Percentiles rank a stretch among this genome's conserved stretches.
Evolutionary conservation across 1,140 invertebrate genomes (phyloP).

Genomic region (Hesperophylax magnus): DNA sequence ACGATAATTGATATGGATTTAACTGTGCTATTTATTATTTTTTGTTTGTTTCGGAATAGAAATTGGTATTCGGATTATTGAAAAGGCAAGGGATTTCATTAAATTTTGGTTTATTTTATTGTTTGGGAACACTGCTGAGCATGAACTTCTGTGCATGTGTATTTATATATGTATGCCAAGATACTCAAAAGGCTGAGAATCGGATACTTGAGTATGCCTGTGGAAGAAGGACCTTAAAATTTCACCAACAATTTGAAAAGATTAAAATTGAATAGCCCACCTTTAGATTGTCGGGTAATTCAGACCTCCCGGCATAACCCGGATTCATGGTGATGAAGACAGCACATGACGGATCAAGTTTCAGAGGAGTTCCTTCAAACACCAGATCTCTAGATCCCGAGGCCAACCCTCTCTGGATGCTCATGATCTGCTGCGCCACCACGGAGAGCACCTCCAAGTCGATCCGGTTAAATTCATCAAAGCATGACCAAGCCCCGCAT

Average conservation of each 20-base stretch:
- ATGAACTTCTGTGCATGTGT: no score
- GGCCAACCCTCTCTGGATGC: constrained; percentile 84
- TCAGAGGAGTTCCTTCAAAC: constrained; percentile 92
- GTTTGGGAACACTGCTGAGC: no score
- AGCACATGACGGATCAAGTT: constrained; percentile 91
- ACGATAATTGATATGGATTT: no score
- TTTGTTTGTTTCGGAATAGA: no score
- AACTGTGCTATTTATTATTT: no score
- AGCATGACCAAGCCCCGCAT: constrained; percentile 97
- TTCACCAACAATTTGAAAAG: neutral
- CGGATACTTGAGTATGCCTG: no score
- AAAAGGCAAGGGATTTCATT: no score
- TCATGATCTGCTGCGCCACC: constrained; percentile 91
- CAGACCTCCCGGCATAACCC: constrained; percentile 91
- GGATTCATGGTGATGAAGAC: constrained; percentile 98
- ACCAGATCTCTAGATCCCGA: constrained; percentile 80
- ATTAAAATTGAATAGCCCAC: constrained; percentile 62
- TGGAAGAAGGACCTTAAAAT: no score
- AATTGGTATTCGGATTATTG: no score
- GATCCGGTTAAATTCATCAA: constrained; percentile 95
- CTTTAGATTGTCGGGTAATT: constrained; percentile 96
- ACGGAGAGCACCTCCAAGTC: constrained; percentile 92
- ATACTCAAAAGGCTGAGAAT: no score
- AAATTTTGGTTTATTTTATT: no score
- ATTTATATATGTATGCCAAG: no score